These are phyloP conservation scores for Frankliniella intonsa DNA, from an alignment of 2,888 invertebrate species.

Conservation along the genomic window DNA sequence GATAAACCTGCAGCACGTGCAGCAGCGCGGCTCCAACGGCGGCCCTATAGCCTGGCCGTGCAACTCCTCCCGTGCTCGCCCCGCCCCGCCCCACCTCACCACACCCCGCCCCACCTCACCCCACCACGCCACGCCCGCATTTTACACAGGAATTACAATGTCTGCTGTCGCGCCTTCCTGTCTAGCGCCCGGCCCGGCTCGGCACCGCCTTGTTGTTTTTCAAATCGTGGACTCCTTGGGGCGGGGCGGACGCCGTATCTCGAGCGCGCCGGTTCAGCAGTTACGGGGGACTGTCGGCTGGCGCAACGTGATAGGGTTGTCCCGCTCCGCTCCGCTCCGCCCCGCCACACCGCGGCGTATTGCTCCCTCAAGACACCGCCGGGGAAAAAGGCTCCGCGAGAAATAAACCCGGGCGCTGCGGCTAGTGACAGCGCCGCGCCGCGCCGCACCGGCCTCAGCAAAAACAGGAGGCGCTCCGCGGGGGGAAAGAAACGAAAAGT, in stretches of 20 bases:
- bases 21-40: neutral
- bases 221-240: neutral
- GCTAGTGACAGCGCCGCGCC: no score
- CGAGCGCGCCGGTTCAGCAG: no score
- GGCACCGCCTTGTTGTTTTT: neutral
- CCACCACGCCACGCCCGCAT: neutral
- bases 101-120: neutral
- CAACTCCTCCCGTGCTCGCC: neutral
- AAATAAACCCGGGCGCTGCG: no score
- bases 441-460: no score
- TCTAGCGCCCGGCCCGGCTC: neutral
- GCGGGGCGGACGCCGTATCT: neutral
- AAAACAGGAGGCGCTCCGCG: no score
- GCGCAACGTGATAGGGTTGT: no score
- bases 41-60: neutral
- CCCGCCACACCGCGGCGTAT: no score
- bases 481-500: no score
- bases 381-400: no score
- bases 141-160: constrained; percentile 8
- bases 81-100: neutral
- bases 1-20: constrained; percentile 23
- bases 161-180: neutral
- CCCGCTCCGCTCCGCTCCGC: no score
- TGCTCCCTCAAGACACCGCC: no score
- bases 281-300: no score